Evolutionary conservation across 2,888 invertebrate genomes (phyloP).

Genomic region (Eilema sororculum): DNA sequence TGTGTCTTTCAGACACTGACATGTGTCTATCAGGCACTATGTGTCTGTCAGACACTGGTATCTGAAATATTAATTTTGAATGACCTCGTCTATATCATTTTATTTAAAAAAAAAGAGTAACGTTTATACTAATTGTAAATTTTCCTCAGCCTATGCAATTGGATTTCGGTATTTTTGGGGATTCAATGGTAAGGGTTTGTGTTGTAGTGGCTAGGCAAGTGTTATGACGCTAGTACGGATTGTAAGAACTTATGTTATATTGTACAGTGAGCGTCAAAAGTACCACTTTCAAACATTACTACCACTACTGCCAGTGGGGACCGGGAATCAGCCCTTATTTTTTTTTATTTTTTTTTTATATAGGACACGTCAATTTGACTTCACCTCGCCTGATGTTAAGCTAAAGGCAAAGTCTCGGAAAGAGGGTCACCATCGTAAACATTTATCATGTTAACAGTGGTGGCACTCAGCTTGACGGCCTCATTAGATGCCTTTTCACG

Average conservation of each 20-base stretch:
- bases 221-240: not conserved
- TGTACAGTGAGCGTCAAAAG: not conserved
- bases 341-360: too few species aligned
- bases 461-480: too few species aligned
- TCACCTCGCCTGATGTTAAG: too few species aligned
- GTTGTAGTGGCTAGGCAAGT: not conserved
- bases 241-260: not conserved
- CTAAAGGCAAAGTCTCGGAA: too few species aligned
- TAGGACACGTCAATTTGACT: too few species aligned
- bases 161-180: constrained; percentile 74
- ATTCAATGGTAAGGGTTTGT: constrained; percentile 76
- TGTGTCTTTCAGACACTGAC: not conserved
- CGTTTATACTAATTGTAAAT: constrained; percentile 12
- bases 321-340: too few species aligned
- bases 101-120: not conserved
- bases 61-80: too few species aligned
- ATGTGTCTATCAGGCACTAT: not conserved
- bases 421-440: too few species aligned
- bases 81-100: not conserved
- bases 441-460: too few species aligned
- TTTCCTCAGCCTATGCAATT: constrained; percentile 62
- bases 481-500: too few species aligned
- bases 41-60: too few species aligned
- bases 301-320: too few species aligned
- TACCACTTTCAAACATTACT: not conserved